Percentiles rank a stretch among this genome's conserved stretches.
These are phyloP conservation scores for Stercorarius parasiticus DNA, from an alignment of 2,113 vertebrate genomes.

Conservation along the genomic window DNA sequence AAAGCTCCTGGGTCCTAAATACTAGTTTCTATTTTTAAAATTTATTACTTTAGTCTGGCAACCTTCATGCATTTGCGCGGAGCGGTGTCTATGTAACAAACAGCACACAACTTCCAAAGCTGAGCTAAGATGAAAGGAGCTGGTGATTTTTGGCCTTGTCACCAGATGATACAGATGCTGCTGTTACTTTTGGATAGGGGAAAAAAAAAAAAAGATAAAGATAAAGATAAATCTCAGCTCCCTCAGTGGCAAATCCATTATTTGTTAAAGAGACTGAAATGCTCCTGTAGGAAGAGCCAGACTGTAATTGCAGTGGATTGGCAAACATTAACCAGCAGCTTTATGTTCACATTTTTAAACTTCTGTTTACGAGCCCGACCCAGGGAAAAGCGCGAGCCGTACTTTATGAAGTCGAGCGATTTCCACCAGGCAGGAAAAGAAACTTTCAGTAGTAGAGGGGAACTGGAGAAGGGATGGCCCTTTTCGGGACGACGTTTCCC, in stretches of 20 bases:
- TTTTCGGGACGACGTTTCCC: background rate
- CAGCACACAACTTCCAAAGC: background rate
- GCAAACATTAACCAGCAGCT: background rate
- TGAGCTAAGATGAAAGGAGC: background rate
- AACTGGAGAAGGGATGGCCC: background rate
- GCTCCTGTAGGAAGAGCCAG: background rate
- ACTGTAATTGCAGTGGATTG: background rate
- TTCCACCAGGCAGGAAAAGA: background rate
- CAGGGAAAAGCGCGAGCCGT: background rate
- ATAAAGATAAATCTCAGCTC: background rate
- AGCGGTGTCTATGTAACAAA: background rate
- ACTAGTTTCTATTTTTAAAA: background rate
- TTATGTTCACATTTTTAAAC: background rate
- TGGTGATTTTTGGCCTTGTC: background rate
- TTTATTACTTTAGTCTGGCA: background rate
- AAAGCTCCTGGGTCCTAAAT: background rate
- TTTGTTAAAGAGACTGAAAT: background rate
- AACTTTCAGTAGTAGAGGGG: background rate
- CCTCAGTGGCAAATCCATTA: background rate
- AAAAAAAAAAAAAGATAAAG: background rate
- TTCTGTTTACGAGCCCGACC: background rate
- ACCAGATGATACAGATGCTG: background rate
- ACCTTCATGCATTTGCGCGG: background rate
- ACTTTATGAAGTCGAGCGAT: background rate
- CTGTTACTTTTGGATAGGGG: background rate